Evolutionary conservation across 2,888 invertebrate genomes (phyloP).

Genomic region (Mechanitis messenoides): DNA sequence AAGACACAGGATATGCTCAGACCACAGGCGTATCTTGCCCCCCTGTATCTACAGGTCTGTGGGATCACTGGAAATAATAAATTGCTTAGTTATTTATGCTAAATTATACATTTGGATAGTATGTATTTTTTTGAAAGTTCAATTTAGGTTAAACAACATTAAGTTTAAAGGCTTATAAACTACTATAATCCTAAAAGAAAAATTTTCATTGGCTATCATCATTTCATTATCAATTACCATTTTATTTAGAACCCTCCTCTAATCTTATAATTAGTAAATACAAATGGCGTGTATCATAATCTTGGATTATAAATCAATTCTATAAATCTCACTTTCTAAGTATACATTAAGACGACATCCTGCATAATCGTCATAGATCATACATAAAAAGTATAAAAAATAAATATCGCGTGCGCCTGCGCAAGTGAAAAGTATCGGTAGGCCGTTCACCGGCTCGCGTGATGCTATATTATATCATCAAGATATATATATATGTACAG

Average conservation of each 20-base stretch:
- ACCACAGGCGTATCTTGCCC: constrained; percentile 91
- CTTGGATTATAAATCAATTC: constrained; percentile 1
- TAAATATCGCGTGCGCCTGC: background rate
- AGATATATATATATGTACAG: too few species aligned
- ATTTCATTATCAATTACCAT: too few species aligned
- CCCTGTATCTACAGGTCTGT: constrained; percentile 90
- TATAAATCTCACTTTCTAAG: background rate
- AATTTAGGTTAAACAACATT: too few species aligned
- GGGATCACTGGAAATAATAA: constrained; percentile 85
- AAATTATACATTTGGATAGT: too few species aligned
- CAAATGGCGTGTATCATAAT: background rate
- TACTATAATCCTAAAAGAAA: too few species aligned
- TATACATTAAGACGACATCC: constrained; percentile 1
- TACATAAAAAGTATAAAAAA: too few species aligned
- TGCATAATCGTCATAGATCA: background rate
- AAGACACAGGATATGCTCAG: constrained; percentile 93
- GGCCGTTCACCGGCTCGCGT: constrained; percentile 34
- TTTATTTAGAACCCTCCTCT: background rate
- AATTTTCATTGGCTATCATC: too few species aligned
- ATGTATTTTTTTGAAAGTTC: too few species aligned
- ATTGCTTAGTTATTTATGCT: background rate
- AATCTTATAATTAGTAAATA: background rate
- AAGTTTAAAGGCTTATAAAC: too few species aligned
- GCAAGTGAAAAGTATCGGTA: constrained; percentile 38
- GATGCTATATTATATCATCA: background rate